A percentile compares a stretch with the other conserved stretches of the same genome.
Evolutionary conservation across 2,888 invertebrate genomes (phyloP).

Genomic region (Mesochorus sp.): DNA sequence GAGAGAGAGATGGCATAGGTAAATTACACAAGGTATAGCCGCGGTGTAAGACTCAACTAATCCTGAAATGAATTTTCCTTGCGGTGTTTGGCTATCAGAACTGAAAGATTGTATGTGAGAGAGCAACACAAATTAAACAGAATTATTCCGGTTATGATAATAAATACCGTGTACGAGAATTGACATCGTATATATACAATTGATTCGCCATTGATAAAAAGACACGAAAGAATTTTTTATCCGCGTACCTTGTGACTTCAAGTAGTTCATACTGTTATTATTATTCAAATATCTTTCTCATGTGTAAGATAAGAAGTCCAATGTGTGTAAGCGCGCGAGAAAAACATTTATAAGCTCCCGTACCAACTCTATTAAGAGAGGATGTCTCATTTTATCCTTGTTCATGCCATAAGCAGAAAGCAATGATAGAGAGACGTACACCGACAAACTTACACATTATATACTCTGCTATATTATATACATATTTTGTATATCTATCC

Average conservation of each 20-base stretch:
- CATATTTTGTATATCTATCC: conserved; percentile 46
- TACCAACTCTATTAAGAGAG: conserved; percentile 45
- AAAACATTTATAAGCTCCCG: conserved; percentile 37
- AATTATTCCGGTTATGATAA: conserved; percentile 8
- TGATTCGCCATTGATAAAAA: neutral
- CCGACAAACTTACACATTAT: conserved; percentile 15
- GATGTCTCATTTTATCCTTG: conserved; percentile 52
- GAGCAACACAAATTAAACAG: neutral
- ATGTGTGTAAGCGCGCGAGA: neutral
- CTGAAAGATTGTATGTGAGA: no score
- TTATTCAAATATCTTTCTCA: conserved; percentile 23
- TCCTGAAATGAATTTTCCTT: no score
- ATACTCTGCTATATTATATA: conserved; percentile 31
- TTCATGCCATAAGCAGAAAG: conserved; percentile 4
- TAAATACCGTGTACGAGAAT: neutral
- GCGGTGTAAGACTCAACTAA: no score
- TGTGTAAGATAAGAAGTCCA: conserved; percentile 33
- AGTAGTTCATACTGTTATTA: neutral
- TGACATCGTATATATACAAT: neutral
- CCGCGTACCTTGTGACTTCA: neutral
- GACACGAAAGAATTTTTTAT: neutral
- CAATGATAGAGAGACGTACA: conserved; percentile 19
- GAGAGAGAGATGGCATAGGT: no score
- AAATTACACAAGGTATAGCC: no score
- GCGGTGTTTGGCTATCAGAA: no score